phyloP scores from a whole-genome alignment of 2,113 vertebrate genomes.

The Alouatta palliata region DNA sequence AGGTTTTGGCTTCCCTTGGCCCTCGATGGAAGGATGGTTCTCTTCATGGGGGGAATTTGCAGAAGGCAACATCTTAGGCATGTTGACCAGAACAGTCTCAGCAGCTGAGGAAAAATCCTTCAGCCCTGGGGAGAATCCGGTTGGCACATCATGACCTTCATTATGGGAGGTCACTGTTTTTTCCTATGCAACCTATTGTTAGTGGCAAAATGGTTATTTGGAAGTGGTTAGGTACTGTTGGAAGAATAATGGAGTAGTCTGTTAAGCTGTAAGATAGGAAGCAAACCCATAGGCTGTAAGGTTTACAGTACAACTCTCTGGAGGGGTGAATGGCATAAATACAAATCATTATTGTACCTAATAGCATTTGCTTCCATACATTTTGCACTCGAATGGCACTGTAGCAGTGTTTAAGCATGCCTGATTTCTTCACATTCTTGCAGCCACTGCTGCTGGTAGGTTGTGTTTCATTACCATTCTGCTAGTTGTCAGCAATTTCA shows the following conservation, averaged over 20 bases:
- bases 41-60: background rate
- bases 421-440: background rate
- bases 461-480: background rate
- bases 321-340: background rate
- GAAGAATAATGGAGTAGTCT: background rate
- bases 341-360: background rate
- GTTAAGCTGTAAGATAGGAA: background rate
- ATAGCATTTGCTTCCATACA: background rate
- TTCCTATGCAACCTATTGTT: background rate
- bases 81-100: background rate
- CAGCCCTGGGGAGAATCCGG: background rate
- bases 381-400: background rate
- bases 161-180: background rate
- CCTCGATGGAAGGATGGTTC: accelerated
- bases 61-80: background rate
- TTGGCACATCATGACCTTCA: background rate
- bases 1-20: background rate
- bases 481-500: constrained; percentile 37
- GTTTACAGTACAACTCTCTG: background rate
- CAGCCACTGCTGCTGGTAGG: background rate
- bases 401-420: background rate
- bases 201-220: background rate
- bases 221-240: background rate
- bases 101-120: background rate
- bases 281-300: no score